Conservation (phyloP, 2,797 vertebrate species). For the Enteromius viviparus region DNA sequence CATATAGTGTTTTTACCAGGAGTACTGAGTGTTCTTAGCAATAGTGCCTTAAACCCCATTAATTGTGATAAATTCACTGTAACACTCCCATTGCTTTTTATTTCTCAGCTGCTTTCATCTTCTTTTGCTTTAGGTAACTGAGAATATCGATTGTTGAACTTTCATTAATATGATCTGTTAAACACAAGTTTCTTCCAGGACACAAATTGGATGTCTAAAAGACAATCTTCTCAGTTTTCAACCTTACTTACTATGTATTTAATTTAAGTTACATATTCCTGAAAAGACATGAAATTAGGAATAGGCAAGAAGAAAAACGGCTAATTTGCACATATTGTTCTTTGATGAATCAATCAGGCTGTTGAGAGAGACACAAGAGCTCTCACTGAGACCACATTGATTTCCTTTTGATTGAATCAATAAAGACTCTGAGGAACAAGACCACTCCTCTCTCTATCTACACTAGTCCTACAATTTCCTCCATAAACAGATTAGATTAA, state of each 20-base stretch:
- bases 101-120: background rate
- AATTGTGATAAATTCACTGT: background rate
- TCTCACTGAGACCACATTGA: conserved; percentile 45
- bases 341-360: conserved; percentile 47
- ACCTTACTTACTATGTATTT: background rate
- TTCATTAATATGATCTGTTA: background rate
- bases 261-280: background rate
- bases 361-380: conserved; percentile 33
- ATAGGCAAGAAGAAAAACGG: background rate
- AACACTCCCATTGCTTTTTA: background rate
- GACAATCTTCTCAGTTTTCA: background rate
- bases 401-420: conserved; percentile 51
- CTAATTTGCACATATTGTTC: conserved; percentile 48
- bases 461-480: conserved; percentile 17
- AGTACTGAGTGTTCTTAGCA: background rate
- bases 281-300: background rate
- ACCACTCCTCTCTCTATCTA: conserved; percentile 13
- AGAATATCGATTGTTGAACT: background rate
- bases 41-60: background rate
- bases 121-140: background rate
- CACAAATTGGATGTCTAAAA: background rate
- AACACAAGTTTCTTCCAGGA: background rate
- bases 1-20: background rate
- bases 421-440: conserved; percentile 30
- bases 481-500: conserved; percentile 37